phyloP scores from a whole-genome alignment of 2,113 vertebrate species.

The Solea solea region DNA sequence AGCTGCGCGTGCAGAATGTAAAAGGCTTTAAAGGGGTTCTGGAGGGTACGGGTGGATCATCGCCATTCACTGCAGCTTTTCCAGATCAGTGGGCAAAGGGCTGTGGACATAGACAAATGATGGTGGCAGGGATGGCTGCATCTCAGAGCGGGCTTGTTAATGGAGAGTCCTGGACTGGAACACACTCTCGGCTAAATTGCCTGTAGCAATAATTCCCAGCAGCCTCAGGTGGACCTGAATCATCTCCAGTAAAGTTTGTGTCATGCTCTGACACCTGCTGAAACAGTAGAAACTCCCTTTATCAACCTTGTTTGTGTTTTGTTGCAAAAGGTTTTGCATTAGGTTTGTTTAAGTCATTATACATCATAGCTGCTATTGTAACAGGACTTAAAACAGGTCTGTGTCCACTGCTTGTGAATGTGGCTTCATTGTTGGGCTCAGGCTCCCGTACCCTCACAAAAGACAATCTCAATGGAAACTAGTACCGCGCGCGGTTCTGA shows the following conservation, averaged over 20 bases:
- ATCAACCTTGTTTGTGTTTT: neutral
- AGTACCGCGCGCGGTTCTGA: too few relatives aligned
- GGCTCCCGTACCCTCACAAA: constrained; percentile 23
- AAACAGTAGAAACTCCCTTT: neutral
- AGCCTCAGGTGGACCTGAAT: constrained; percentile 37
- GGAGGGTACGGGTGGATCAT: constrained; percentile 53
- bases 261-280: constrained; percentile 3
- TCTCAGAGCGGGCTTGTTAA: constrained; percentile 45
- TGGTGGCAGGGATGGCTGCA: constrained; percentile 61
- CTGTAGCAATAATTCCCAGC: constrained; percentile 37
- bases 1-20: constrained; percentile 71
- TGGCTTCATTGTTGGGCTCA: constrained; percentile 35
- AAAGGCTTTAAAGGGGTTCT: constrained; percentile 67
- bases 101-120: constrained; percentile 61
- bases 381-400: constrained; percentile 18
- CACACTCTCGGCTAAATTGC: constrained; percentile 51
- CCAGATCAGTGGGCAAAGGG: constrained; percentile 64
- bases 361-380: neutral
- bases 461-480: constrained; percentile 55
- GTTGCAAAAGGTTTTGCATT: neutral
- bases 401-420: constrained; percentile 41
- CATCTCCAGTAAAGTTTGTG: constrained; percentile 12
- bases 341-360: neutral
- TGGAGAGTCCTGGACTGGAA: constrained; percentile 48
- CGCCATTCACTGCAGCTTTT: constrained; percentile 75